Conservation (phyloP, 2,888 invertebrate species). For the Andrena hattorfiana region DNA sequence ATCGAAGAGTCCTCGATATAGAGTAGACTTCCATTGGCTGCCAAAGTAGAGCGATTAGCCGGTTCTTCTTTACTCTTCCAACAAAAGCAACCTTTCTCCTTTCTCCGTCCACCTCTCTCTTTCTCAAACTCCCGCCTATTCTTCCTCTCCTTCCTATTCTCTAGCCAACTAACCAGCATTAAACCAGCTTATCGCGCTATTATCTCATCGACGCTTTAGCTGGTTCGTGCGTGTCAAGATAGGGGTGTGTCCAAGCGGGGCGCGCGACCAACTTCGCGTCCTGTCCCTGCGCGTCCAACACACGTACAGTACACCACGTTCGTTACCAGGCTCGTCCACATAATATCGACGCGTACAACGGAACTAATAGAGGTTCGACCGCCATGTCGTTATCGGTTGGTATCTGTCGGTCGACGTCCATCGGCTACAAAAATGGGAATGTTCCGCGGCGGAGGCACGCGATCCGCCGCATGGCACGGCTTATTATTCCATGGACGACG, state of each 20-base stretch:
- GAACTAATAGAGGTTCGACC: slow-evolving; percentile 75
- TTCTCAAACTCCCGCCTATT: not conserved
- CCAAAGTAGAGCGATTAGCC: slow-evolving; percentile 33
- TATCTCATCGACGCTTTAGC: slow-evolving; percentile 72
- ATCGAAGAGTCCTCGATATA: slow-evolving; percentile 12
- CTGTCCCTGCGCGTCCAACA: slow-evolving; percentile 29
- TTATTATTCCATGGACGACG: slow-evolving; percentile 62
- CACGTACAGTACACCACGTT: not conserved
- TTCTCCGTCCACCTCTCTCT: slow-evolving; percentile 6
- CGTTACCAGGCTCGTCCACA: slow-evolving; percentile 33
- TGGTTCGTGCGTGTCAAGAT: slow-evolving; percentile 71
- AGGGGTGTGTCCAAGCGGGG: slow-evolving; percentile 63
- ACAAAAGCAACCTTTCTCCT: not conserved
- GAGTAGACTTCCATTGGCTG: slow-evolving; percentile 1
- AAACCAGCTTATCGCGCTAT: slow-evolving; percentile 71
- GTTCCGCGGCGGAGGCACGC: slow-evolving; percentile 78
- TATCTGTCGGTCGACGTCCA: slow-evolving; percentile 76
- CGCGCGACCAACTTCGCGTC: slow-evolving; percentile 9
- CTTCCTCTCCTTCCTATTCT: slow-evolving; percentile 21
- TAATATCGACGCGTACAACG: slow-evolving; percentile 73
- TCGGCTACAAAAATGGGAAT: slow-evolving; percentile 77
- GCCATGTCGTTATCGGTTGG: slow-evolving; percentile 76
- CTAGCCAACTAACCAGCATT: slow-evolving; percentile 58
- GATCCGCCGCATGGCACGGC: slow-evolving; percentile 70
- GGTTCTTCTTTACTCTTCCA: slow-evolving; percentile 9